Evolutionary conservation across 2,888 invertebrate genomes (phyloP).

Genomic region (Apodemia mormo): DNA sequence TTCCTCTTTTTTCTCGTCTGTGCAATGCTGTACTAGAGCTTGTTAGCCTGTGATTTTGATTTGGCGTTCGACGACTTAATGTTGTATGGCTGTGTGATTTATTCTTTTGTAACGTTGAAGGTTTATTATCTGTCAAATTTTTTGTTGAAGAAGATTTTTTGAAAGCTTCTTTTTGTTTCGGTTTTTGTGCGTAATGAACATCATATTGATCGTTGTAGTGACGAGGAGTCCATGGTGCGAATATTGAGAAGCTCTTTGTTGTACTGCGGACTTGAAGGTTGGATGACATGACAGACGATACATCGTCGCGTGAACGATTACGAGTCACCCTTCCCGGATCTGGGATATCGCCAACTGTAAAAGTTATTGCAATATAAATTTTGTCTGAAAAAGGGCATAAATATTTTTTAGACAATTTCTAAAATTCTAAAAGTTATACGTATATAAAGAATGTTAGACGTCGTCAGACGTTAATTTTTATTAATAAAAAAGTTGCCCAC

Average conservation of each 20-base stretch:
- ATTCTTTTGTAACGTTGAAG: constrained; percentile 69
- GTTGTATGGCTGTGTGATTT: constrained; percentile 74
- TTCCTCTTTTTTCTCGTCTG: constrained; percentile 64
- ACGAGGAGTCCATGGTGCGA: constrained; percentile 92
- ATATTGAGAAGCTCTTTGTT: constrained; percentile 90
- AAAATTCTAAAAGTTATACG: neutral
- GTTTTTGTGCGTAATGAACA: constrained; percentile 89
- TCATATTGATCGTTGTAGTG: constrained; percentile 88
- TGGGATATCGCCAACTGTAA: constrained; percentile 90
- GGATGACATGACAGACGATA: constrained; percentile 84
- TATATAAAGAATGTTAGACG: too few species aligned
- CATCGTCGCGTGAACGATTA: constrained; percentile 88
- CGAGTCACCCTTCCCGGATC: constrained; percentile 84
- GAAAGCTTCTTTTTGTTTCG: constrained; percentile 60
- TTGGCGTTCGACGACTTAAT: constrained; percentile 54
- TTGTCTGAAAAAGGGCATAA: neutral
- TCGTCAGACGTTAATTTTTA: too few species aligned
- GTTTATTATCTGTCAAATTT: constrained; percentile 54
- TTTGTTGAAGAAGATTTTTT: constrained; percentile 76
- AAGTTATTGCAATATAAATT: neutral
- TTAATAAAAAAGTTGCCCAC: too few species aligned
- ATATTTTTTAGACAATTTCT: neutral
- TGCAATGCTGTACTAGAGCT: constrained; percentile 68
- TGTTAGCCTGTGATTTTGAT: constrained; percentile 57
- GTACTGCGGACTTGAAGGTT: constrained; percentile 86